Evolutionary conservation across 2,797 vertebrate species (phyloP).

Genomic region (Anguilla marmorata): DNA sequence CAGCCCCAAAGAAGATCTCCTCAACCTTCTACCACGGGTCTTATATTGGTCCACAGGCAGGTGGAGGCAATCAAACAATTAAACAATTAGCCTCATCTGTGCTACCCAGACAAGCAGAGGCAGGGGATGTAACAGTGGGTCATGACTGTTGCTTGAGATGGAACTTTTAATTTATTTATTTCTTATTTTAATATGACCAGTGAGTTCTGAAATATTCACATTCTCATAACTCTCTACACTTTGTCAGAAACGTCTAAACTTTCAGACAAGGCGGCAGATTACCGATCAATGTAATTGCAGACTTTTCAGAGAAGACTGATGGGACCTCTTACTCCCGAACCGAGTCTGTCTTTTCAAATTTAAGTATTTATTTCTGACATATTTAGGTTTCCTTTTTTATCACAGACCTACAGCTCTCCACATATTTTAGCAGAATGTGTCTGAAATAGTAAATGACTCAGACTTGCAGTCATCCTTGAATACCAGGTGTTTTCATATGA

Average conservation of each 20-base stretch:
- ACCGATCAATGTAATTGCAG: constrained; percentile 27
- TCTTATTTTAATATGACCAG: constrained; percentile 11
- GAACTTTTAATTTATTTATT: background rate
- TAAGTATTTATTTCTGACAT: constrained; percentile 24
- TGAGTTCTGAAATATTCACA: constrained; percentile 19
- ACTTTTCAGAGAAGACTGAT: constrained; percentile 11
- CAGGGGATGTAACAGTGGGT: no score
- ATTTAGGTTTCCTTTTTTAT: constrained; percentile 25
- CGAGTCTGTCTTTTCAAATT: background rate
- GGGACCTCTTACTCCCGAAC: constrained; percentile 13
- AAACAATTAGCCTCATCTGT: no score
- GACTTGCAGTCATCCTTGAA: constrained; percentile 14
- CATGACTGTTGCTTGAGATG: constrained; percentile 8
- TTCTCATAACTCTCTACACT: constrained; percentile 10
- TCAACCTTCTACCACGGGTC: no score
- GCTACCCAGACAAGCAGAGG: no score
- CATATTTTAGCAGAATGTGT: constrained; percentile 27
- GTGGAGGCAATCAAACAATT: no score
- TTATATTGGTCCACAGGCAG: no score
- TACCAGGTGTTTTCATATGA: constrained; percentile 21
- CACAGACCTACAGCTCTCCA: background rate
- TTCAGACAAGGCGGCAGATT: constrained; percentile 4
- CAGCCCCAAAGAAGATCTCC: no score
- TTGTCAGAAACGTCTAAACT: constrained; percentile 20
- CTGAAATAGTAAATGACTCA: constrained; percentile 16